Conservation (phyloP, 2,888 invertebrate species). For the Spilarctia lutea region DNA sequence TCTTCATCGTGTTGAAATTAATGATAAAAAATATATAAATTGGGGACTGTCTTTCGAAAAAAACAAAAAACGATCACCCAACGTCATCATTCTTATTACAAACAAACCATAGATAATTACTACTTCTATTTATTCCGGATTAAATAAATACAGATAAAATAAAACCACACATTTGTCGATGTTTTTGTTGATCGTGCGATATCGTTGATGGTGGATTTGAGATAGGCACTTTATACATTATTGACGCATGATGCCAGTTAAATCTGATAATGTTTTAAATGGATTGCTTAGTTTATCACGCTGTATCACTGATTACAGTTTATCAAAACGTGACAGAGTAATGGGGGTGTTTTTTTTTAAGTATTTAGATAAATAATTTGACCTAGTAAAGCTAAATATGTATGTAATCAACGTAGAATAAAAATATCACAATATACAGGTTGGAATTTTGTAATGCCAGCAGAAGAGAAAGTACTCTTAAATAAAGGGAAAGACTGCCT, state of each 20-base stretch:
- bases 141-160: conserved; percentile 2
- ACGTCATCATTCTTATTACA: neutral
- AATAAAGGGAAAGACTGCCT: too few species aligned
- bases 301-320: neutral
- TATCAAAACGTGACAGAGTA: neutral
- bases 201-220: neutral
- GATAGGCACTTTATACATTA: neutral
- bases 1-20: too few species aligned
- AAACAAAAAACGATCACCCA: too few species aligned
- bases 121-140: neutral
- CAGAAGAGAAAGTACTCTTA: too few species aligned
- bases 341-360: neutral
- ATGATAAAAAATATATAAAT: too few species aligned
- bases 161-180: conserved; percentile 1
- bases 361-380: too few species aligned
- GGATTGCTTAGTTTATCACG: neutral
- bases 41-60: too few species aligned
- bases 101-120: neutral
- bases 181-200: neutral
- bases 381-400: too few species aligned
- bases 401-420: too few species aligned
- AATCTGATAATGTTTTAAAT: conserved; percentile 13
- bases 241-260: neutral
- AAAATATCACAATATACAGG: too few species aligned
- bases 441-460: too few species aligned